phyloP scores from a whole-genome alignment of 2,888 invertebrate genomes.

The Drosophila tripunctata region DNA sequence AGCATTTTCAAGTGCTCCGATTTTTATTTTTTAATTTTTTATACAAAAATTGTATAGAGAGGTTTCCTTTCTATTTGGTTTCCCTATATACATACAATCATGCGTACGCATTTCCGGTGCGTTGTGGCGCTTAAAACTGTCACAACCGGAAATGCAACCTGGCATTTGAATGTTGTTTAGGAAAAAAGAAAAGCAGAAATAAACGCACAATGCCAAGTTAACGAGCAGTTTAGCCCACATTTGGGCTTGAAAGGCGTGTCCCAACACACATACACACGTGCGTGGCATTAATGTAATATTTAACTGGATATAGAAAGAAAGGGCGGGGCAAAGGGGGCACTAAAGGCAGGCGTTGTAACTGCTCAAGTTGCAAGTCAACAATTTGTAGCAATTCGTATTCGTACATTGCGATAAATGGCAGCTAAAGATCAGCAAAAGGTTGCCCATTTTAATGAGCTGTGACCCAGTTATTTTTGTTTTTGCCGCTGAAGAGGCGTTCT shows the following conservation, averaged over 20 bases:
- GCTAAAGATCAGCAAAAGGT: constrained; percentile 53
- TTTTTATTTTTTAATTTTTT: constrained; percentile 14
- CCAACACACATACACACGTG: too few species aligned
- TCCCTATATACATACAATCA: constrained; percentile 23
- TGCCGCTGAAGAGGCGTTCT: constrained; percentile 13
- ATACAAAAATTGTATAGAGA: constrained; percentile 47
- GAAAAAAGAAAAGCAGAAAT: background rate
- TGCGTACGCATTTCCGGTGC: constrained; percentile 62
- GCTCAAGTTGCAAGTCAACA: constrained; percentile 25
- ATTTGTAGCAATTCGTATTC: constrained; percentile 56
- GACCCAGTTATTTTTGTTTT: constrained; percentile 55
- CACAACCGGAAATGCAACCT: constrained; percentile 77
- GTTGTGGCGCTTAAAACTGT: constrained; percentile 68
- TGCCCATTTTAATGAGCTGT: constrained; percentile 57
- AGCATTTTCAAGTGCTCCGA: constrained; percentile 42
- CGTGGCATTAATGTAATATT: constrained; percentile 59
- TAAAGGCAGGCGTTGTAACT: background rate
- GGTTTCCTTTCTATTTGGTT: constrained; percentile 8
- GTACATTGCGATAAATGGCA: constrained; percentile 27
- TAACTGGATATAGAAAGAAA: background rate
- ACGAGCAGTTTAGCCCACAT: constrained; percentile 73
- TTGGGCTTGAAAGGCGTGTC: constrained; percentile 40
- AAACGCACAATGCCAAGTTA: constrained; percentile 60
- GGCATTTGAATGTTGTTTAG: constrained; percentile 59
- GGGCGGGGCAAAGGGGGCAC: background rate